Percentiles rank a stretch among this genome's conserved stretches.
These are phyloP conservation scores for Ptilorrhoa leucosticta DNA, from an alignment of 2,113 vertebrate genomes.

Conservation along the genomic window DNA sequence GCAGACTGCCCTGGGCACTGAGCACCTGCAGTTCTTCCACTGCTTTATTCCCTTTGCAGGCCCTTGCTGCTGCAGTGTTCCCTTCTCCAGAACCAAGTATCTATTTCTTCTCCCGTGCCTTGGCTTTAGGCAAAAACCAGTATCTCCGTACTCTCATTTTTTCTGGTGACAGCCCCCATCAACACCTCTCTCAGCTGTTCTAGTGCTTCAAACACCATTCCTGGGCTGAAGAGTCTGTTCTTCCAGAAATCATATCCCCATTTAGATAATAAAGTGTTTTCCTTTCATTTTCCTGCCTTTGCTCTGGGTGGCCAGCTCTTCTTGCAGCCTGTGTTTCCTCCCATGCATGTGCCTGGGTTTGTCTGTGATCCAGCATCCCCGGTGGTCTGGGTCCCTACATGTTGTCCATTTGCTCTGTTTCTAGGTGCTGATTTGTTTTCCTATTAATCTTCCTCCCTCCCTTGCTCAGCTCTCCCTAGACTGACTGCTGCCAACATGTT, in stretches of 20 bases:
- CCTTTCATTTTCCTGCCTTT: neutral
- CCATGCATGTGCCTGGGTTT: neutral
- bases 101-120: neutral
- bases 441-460: conserved; percentile 6
- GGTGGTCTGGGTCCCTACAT: conserved; percentile 8
- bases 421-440: conserved; percentile 59
- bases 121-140: neutral
- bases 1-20: neutral
- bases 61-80: neutral
- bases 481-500: neutral
- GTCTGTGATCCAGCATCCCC: neutral
- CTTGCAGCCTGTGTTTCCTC: neutral
- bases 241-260: neutral
- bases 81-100: neutral
- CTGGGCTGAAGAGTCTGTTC: conserved; percentile 3
- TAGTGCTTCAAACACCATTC: conserved; percentile 29
- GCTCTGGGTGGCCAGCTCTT: neutral
- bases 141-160: neutral
- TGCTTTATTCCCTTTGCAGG: neutral
- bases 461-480: neutral
- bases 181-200: conserved; percentile 38
- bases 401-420: conserved; percentile 18
- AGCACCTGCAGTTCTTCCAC: neutral
- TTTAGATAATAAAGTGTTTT: conserved; percentile 31
- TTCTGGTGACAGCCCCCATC: conserved; percentile 19